phyloP scores from a whole-genome alignment of 2,888 invertebrate species.

The Pseudoips prasinana region DNA sequence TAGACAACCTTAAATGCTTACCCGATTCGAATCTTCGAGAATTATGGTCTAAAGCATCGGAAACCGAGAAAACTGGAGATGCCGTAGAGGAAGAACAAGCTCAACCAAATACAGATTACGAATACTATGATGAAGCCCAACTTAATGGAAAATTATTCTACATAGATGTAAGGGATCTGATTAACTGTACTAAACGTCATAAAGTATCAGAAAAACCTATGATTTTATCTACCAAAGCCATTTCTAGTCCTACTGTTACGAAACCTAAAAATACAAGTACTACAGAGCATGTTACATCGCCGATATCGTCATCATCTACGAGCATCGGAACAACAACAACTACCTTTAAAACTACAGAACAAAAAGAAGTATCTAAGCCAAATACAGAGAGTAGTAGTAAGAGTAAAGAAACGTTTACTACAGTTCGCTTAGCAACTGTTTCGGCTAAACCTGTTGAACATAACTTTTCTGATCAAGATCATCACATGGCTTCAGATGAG shows the following conservation, averaged over 20 bases:
- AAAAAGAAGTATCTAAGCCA: conserved; percentile 14
- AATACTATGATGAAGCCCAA: conserved; percentile 70
- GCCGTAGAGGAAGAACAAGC: conserved; percentile 37
- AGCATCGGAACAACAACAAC: not conserved
- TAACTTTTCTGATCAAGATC: conserved; percentile 45
- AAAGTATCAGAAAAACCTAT: conserved; percentile 8
- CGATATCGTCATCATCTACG: conserved; percentile 3
- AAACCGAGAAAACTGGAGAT: conserved; percentile 44
- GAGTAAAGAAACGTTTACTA: conserved; percentile 46
- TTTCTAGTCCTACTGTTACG: conserved; percentile 5
- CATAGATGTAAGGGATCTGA: conserved; percentile 57
- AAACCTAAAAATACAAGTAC: conserved; percentile 17
- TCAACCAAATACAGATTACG: conserved; percentile 50
- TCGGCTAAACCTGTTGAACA: conserved; percentile 63
- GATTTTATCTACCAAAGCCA: conserved; percentile 15
- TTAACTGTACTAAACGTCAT: conserved; percentile 47
- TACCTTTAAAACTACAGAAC: conserved; percentile 8
- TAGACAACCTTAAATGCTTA: conserved; percentile 66
- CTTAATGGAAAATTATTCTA: conserved; percentile 71
- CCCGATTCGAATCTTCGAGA: conserved; percentile 55
- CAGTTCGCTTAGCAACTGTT: conserved; percentile 65
- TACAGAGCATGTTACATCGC: conserved; percentile 5
- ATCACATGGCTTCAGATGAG: conserved; percentile 68
- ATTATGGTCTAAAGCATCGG: conserved; percentile 50
- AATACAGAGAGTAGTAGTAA: conserved; percentile 27